Percentiles rank a stretch among this genome's conserved stretches.
Evolutionary conservation across 2,113 vertebrate species (phyloP).

Genomic region (Channa argus): DNA sequence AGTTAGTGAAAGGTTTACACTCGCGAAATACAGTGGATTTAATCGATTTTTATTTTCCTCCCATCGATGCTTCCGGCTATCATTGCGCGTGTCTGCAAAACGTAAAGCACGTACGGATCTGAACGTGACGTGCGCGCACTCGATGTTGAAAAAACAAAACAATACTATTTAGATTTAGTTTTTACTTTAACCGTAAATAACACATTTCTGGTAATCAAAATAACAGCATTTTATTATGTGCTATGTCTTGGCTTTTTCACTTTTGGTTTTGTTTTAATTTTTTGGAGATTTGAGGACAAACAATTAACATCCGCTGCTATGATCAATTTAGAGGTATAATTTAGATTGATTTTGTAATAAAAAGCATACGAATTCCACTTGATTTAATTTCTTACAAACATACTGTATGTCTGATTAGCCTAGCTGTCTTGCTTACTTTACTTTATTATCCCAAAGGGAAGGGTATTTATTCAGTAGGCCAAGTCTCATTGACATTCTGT

Average conservation of each 20-base stretch:
- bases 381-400: no score
- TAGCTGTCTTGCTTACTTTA: no score
- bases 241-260: no score
- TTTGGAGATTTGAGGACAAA: not conserved
- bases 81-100: conserved; percentile 77
- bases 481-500: no score
- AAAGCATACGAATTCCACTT: not conserved
- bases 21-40: conserved; percentile 63
- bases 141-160: not conserved
- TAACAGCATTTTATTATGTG: no score
- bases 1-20: conserved; percentile 46
- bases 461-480: no score
- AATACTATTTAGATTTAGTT: no score
- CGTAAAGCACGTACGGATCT: conserved; percentile 61
- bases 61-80: conserved; percentile 84
- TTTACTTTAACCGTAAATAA: no score
- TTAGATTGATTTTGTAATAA: not conserved
- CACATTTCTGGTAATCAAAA: no score
- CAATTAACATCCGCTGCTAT: not conserved
- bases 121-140: conserved; percentile 76
- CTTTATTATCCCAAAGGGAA: no score
- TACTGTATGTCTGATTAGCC: no score
- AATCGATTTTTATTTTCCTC: conserved; percentile 82
- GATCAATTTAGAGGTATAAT: not conserved
- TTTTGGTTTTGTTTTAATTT: no score